Base-by-base conservation (phyloP, 2,888 invertebrate species). In the Ctenicera cuprea region DNA sequence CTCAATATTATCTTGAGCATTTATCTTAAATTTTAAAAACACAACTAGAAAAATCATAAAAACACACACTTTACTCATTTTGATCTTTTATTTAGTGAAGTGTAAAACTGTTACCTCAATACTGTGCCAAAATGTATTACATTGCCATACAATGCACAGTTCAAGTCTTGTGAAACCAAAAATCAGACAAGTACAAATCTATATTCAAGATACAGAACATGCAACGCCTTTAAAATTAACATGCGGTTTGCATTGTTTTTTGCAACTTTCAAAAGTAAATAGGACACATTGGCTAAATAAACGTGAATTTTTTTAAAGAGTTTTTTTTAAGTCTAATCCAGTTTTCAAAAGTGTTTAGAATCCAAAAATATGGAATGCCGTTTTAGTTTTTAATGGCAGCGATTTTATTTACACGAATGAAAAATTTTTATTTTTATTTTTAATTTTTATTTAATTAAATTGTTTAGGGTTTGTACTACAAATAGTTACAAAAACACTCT, bases 1-100 rank as follows among this genome's bases (percentile, higher is more conserved):
- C 16, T 76, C 72, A n/a, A 77, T 26, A 20, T 45, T 65, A 65
- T 76, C 77, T 48, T 79, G 70, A 5, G 62, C 22, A 52, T 38
- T 12, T 30, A 9, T 30, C 9, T 38, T 14, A n/a, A 11, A 52
- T 18, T 30, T 8, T 16, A 45, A 22, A 12, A 33, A 14, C 3
- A 59, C 57, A 41, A 69, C 41, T 18, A 52, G n/a, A 20, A 66
- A 52, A 14, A 68, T 12, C 4, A 22, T 38, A 22, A 48, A 38
- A 37, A 9, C 33, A 20, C 16, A 41, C 9, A 70, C 26, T 18
- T 64, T 48, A 33, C 22, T 30, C 64, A 63, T 18, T 26, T 63
- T 52, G 18, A 20, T 26, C 22, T 38, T 11, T 30, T 38, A 18
- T 38, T 18, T 41, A 61, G 18, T 41, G 20, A 11, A 41, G 33